A percentile compares a stretch with the other conserved stretches of the same genome.
phyloP scores from a whole-genome alignment of 2,888 invertebrate genomes.

The Charanyca ferruginea region DNA sequence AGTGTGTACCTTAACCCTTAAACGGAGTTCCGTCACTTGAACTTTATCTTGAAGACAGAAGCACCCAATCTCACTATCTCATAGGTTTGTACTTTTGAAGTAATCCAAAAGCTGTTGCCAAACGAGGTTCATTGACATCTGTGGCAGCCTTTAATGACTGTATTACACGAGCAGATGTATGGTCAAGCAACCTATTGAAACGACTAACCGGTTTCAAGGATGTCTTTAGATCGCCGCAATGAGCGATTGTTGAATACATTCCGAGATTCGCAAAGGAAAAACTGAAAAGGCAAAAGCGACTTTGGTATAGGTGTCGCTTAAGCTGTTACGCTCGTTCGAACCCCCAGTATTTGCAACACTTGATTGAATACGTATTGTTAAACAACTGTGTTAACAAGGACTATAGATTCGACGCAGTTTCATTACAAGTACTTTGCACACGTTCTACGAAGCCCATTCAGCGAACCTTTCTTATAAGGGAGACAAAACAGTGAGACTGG shows the following conservation, averaged over 20 bases:
- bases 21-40: constrained; percentile 24
- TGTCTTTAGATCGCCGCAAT: constrained; percentile 64
- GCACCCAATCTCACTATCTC: constrained; percentile 21
- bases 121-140: constrained; percentile 66
- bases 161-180: constrained; percentile 22
- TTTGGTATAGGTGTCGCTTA: not conserved
- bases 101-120: constrained; percentile 45
- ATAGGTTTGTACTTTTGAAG: constrained; percentile 5
- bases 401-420: constrained; percentile 20
- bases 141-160: constrained; percentile 16
- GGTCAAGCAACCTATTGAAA: constrained; percentile 66
- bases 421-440: constrained; percentile 17
- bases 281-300: constrained; percentile 3
- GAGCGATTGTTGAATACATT: constrained; percentile 35
- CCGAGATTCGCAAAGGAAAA: constrained; percentile 4
- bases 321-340: too few relatives aligned
- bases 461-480: constrained; percentile 7
- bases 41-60: constrained; percentile 26
- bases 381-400: constrained; percentile 39
- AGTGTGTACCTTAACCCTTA: constrained; percentile 22
- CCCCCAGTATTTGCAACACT: constrained; percentile 3
- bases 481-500: constrained; percentile 21
- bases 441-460: not conserved
- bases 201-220: constrained; percentile 71
- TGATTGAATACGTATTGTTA: constrained; percentile 50